Evolutionary conservation across 2,113 vertebrate species (phyloP).

Genomic region (Sardina pilchardus): DNA sequence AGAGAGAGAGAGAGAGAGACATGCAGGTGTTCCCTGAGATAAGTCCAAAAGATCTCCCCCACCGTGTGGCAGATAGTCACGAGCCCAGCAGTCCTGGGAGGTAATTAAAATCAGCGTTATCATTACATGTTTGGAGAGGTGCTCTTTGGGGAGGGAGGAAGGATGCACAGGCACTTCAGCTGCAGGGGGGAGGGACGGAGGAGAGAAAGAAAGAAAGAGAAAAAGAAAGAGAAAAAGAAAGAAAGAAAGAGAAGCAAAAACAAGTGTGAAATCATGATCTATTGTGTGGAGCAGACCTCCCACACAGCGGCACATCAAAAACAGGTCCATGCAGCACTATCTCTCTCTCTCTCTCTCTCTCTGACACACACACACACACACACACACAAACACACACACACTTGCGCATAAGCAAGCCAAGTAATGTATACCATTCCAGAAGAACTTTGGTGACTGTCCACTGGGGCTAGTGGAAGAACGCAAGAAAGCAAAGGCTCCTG

Average conservation of each 20-base stretch:
- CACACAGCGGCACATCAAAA: slow-evolving; percentile 25
- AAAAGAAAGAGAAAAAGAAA: no score
- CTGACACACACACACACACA: background rate
- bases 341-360: background rate
- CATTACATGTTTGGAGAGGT: slow-evolving; percentile 48
- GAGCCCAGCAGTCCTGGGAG: slow-evolving; percentile 39
- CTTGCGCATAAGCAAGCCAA: background rate
- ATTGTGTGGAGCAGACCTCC: slow-evolving; percentile 39
- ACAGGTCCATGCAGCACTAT: background rate
- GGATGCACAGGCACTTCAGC: slow-evolving; percentile 42
- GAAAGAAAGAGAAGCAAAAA: background rate
- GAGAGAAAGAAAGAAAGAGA: slow-evolving; percentile 35
- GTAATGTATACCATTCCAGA: no score
- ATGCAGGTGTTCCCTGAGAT: slow-evolving; percentile 53
- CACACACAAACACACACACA: background rate
- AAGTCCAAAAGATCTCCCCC: slow-evolving; percentile 42
- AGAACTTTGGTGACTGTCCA: no score
- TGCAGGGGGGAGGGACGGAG: slow-evolving; percentile 16
- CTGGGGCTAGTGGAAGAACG: no score
- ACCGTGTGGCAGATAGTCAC: slow-evolving; percentile 31
- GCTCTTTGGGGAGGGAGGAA: slow-evolving; percentile 44
- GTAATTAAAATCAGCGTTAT: slow-evolving; percentile 47
- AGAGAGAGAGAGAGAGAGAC: slow-evolving; percentile 9
- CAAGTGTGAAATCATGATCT: slow-evolving; percentile 40
- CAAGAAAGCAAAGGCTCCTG: no score